Base-by-base conservation (phyloP, 2,113 vertebrate genomes). In the Aviceda subcristata region DNA sequence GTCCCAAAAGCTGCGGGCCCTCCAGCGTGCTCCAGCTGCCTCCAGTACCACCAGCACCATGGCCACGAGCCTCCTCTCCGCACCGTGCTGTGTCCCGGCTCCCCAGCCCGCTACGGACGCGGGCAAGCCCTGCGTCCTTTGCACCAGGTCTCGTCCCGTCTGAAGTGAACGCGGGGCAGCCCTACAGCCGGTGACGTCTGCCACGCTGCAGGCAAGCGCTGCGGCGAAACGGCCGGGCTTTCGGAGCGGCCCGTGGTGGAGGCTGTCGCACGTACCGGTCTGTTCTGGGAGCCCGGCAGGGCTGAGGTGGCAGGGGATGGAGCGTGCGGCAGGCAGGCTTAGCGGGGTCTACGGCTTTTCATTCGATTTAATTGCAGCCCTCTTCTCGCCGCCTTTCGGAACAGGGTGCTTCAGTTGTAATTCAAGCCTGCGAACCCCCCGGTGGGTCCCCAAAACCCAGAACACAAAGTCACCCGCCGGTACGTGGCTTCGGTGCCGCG, bases 51-150 rank as follows among this genome's bases (percentile, higher is more conserved):
- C 66, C 89, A 26, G 59, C 45, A 17, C 60, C 9, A 1, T 1
- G 7, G 13, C 78, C 34, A 5, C 3, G 1, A 45, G n/a, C 43
- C 56, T 56, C 45, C 22, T 71, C 34, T 22, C 48, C 17, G 21
- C 1, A 0, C 12, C 11, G 18, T 8, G 38, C 46, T 2, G 2
- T 2, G 5, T 18, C 60, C 6, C 2, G 11, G 29, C 41, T 73
- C 59, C 41, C 8, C 4, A 6, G 12, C 56, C 48, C 3, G 14
- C 57, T 17, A 1, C 1, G n/a, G 59, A 16, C 3, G 0, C 0
- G 36, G 34, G 19, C 7, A 3, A 71, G 32, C 45, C 12, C 1
- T 11, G 0, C 6, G 46, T 43, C 66, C 78, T 88, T 43, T 5
- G 20, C 55, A 24, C 48, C 38, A 3, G 24, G 21, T 12, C 68